Percentiles rank a stretch among this genome's conserved stretches.
phyloP scores from a whole-genome alignment of 2,888 invertebrate species.

The Aquatica leii region DNA sequence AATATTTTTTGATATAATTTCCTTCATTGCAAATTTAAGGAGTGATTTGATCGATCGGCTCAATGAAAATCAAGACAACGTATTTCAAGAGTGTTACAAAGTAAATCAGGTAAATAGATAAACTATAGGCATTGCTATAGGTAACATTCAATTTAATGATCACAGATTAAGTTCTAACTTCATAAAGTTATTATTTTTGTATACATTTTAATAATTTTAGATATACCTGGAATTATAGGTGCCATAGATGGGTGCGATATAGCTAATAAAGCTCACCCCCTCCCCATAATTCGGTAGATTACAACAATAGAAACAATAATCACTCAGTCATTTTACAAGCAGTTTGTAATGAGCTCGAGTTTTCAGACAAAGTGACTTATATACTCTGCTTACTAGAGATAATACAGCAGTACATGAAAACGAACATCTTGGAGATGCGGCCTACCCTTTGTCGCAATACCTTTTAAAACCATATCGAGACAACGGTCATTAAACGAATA shows the following conservation, averaged over 20 bases:
- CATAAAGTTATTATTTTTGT: neutral
- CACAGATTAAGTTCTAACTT: neutral
- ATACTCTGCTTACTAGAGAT: neutral
- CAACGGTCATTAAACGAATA: too few relatives aligned
- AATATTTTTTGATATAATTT: neutral
- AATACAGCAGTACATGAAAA: neutral
- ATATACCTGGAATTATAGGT: neutral
- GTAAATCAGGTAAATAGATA: neutral
- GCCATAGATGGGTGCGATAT: too few relatives aligned
- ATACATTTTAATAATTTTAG: too few relatives aligned
- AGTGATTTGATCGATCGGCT: neutral
- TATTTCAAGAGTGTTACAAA: neutral
- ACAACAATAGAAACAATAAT: too few relatives aligned
- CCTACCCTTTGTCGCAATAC: neutral
- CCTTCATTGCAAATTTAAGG: neutral
- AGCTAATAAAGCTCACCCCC: neutral
- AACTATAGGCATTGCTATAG: neutral
- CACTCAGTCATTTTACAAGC: too few relatives aligned
- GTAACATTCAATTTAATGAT: neutral
- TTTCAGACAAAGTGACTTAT: neutral
- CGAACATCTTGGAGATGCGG: neutral
- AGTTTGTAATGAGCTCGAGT: too few relatives aligned
- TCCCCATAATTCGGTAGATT: neutral
- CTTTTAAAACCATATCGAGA: neutral
- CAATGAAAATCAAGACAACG: neutral